phyloP scores from a whole-genome alignment of 2,113 vertebrate species.

The Ophthalmolycus amberensis region DNA sequence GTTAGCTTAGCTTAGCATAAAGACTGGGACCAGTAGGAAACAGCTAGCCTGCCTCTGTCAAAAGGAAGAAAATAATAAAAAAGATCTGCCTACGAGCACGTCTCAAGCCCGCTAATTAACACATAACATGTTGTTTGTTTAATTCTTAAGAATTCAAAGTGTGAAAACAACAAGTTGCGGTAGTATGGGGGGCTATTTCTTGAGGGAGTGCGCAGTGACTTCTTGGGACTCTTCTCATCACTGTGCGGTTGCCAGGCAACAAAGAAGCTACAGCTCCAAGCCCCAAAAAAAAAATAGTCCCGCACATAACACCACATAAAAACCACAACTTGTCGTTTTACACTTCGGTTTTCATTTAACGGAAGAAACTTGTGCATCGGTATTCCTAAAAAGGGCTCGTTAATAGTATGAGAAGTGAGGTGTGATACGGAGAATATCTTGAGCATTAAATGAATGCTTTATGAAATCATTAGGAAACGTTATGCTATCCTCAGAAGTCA shows the following conservation, averaged over 20 bases:
- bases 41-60: not conserved
- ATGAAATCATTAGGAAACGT: conserved; percentile 54
- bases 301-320: not conserved
- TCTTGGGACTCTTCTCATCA: not conserved
- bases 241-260: not conserved
- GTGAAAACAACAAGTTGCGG: not conserved
- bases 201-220: not conserved
- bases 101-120: not conserved
- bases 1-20: conserved; percentile 13
- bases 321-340: not conserved
- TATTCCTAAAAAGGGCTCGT: not conserved
- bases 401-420: not conserved
- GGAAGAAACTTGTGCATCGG: not conserved
- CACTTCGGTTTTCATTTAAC: not conserved
- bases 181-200: not conserved
- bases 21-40: not conserved
- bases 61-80: not conserved
- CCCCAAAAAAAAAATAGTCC: not conserved
- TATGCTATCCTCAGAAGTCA: conserved; percentile 54
- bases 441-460: conserved; percentile 37
- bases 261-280: not conserved
- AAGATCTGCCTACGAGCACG: not conserved
- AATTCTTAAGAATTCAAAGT: not conserved
- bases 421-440: conserved; percentile 25
- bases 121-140: conserved; percentile 1